Base-by-base conservation (phyloP, 2,888 invertebrate species). In the Hirtodrosophila alboralis region DNA sequence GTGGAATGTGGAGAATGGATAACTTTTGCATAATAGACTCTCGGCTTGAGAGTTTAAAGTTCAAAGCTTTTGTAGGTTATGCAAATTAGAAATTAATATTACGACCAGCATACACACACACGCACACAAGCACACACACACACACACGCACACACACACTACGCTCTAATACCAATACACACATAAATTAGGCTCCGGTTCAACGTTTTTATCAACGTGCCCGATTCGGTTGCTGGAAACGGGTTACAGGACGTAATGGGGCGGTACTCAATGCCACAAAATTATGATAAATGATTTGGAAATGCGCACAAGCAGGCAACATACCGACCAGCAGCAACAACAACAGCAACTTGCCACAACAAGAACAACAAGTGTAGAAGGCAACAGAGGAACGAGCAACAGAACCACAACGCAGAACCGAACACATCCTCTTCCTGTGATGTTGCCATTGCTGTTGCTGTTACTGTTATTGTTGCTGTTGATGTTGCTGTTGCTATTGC, bases 281-380 rank as follows among this genome's bases (percentile, higher is more conserved):
- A 81, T 81, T 81, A 81, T 81, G 80, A 81, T 81, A 81, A 81
- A 81, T 81, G 83, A 81, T 81, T 83, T 84, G 76, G 75, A 84
- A 80, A 75, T 85, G 83, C 80, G 80, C 85, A 81, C 84, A 85
- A 74, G 84, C 80, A 74, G 71, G 63, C 84, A 66, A 14, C 62
- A 72, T 47, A 72, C 70, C 72, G 53, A 67, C 69, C 48, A 52
- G 26, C 61, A 54, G 31, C 41, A 72, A 14, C 67, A 59, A 12
- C 44, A 27, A 45, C 41, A 72, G 12, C 67, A 59, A 12, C 44
- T 23, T 40, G 33, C 49, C 43, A 26, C 41, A 65, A 44, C 69
- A 60, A 36, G 14, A 56, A 30, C 34, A 63, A 52, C 56, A 59
- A 44, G 47, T 37, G 13, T 36, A 18, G 18, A 9, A 33, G 14